Evolutionary conservation across 2,888 invertebrate species (phyloP).

Genomic region (Hydrotaea diabolus): DNA sequence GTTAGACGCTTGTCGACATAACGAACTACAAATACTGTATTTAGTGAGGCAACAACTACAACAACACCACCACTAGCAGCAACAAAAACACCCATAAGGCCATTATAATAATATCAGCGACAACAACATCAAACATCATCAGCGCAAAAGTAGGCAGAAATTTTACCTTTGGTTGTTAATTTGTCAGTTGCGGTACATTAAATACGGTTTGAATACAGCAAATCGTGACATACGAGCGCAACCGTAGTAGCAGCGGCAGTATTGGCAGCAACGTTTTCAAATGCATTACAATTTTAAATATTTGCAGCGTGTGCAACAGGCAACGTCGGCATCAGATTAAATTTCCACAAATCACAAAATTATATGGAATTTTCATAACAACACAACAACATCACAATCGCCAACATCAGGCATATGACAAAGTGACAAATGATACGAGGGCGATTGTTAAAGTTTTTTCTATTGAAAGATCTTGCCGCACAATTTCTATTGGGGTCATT

Average conservation of each 20-base stretch:
- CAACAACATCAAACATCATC: constrained; percentile 11
- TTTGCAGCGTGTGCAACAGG: constrained; percentile 1
- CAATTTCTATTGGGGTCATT: too few relatives aligned
- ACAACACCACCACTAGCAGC: constrained; percentile 7
- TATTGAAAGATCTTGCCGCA: too few relatives aligned
- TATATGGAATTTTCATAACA: constrained; percentile 51
- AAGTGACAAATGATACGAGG: background rate
- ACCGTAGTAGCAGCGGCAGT: constrained; percentile 10
- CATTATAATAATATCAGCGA: constrained; percentile 6
- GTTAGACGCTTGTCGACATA: constrained; percentile 64
- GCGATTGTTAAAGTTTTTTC: background rate
- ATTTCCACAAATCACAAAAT: constrained; percentile 58
- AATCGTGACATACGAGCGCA: constrained; percentile 12
- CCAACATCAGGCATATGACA: constrained; percentile 20
- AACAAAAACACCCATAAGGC: constrained; percentile 1
- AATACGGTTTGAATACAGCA: constrained; percentile 60
- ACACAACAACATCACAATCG: constrained; percentile 34
- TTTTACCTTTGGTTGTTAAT: constrained; percentile 65
- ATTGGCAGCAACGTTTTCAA: constrained; percentile 42
- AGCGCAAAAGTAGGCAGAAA: constrained; percentile 31
- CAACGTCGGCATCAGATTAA: constrained; percentile 22
- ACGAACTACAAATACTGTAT: constrained; percentile 63
- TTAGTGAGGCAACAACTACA: constrained; percentile 51
- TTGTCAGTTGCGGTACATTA: constrained; percentile 69
- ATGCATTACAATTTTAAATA: constrained; percentile 53